Percentiles rank a stretch among this genome's conserved stretches.
phyloP scores from a whole-genome alignment of 2,113 vertebrate species.

The Rhinoderma darwinii region DNA sequence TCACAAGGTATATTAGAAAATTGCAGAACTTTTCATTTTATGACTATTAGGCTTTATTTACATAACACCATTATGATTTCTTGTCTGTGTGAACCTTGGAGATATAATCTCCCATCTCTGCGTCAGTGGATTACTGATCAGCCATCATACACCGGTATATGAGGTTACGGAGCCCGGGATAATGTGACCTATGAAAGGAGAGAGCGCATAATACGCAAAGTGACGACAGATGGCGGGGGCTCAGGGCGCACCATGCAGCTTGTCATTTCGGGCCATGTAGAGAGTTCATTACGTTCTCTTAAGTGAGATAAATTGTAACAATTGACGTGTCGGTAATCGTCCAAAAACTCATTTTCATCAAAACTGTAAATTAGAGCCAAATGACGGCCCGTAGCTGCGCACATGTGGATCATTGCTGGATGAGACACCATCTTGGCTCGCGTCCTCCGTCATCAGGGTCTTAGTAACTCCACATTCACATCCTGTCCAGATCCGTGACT shows the following conservation, averaged over 20 bases:
- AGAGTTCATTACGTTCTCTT: slow-evolving; percentile 15
- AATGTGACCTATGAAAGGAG: background rate
- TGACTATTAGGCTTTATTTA: background rate
- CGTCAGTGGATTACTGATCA: no score
- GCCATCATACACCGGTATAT: background rate
- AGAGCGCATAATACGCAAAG: background rate
- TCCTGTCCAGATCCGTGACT: background rate
- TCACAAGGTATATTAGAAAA: background rate
- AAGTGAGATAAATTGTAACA: slow-evolving; percentile 34
- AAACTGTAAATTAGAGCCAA: slow-evolving; percentile 22
- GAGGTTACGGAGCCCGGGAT: background rate
- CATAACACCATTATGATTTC: background rate
- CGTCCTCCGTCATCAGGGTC: background rate
- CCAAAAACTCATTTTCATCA: background rate
- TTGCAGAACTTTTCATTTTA: no score
- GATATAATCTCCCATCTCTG: no score
- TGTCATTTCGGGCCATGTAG: background rate
- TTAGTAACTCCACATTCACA: background rate
- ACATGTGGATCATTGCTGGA: background rate
- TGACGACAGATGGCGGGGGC: background rate
- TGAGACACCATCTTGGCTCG: background rate
- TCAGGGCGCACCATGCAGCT: background rate
- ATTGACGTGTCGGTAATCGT: background rate
- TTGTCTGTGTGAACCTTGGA: background rate
- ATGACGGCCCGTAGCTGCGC: slow-evolving; percentile 4